Conservation (phyloP, 2,888 invertebrate genomes). For the Drosophila falleni region DNA sequence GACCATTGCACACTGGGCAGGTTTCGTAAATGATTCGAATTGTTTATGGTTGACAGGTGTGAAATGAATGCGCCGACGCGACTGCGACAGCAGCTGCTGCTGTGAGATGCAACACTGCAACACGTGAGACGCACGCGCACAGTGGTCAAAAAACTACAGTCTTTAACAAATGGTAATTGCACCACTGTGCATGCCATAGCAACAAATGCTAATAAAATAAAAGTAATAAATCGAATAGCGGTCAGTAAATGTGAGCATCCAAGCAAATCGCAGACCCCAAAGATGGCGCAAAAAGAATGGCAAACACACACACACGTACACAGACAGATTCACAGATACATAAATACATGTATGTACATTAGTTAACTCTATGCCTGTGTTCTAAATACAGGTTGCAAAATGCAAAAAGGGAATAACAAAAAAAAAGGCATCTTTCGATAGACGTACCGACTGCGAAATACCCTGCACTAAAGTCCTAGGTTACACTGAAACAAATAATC, state of each 20-base stretch:
- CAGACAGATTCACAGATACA: conserved; percentile 9
- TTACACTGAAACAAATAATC: no score
- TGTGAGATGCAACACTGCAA: conserved; percentile 40
- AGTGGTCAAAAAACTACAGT: conserved; percentile 33
- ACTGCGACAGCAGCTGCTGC: conserved; percentile 24
- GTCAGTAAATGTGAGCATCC: conserved; percentile 66
- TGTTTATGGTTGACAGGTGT: conserved; percentile 75
- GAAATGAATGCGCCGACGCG: conserved; percentile 67
- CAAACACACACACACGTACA: conserved; percentile 34
- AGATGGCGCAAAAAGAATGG: conserved; percentile 62
- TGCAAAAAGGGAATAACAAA: conserved; percentile 64
- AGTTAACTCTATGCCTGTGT: conserved; percentile 56
- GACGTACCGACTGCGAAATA: neutral
- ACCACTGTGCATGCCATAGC: conserved; percentile 61
- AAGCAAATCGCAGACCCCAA: conserved; percentile 66
- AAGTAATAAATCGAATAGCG: conserved; percentile 77
- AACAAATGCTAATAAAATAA: conserved; percentile 76
- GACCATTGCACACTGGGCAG: conserved; percentile 63
- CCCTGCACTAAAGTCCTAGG: neutral
- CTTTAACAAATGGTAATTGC: conserved; percentile 8
- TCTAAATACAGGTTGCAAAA: conserved; percentile 72
- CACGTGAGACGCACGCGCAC: conserved; percentile 67
- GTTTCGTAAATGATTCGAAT: conserved; percentile 50
- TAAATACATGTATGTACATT: conserved; percentile 4
- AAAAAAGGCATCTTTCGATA: neutral